These are phyloP conservation scores for Microcebus murinus DNA, from an alignment of 2,113 vertebrate species.

Conservation along the genomic window DNA sequence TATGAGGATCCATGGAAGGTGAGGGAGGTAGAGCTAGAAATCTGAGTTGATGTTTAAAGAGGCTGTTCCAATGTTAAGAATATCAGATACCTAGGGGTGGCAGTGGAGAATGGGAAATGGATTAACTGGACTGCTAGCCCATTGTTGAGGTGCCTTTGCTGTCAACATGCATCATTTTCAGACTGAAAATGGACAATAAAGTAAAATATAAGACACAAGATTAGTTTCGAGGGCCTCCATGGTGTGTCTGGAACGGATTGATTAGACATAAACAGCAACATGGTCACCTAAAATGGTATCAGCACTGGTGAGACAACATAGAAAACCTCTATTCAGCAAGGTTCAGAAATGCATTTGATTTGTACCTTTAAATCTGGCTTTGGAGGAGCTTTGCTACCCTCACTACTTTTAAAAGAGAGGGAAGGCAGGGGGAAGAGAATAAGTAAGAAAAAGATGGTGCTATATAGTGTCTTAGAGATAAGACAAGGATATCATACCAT, in stretches of 20 bases:
- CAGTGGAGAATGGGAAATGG: not conserved
- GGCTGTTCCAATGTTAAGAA: not conserved
- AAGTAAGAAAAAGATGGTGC: not conserved
- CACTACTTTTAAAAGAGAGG: not conserved
- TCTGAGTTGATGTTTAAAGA: not conserved
- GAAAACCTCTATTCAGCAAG: not conserved
- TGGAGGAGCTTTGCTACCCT: not conserved
- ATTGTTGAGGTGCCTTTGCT: not conserved
- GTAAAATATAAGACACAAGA: not conserved
- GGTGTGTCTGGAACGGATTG: not conserved
- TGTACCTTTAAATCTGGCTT: not conserved
- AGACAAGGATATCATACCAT: not conserved
- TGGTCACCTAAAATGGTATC: not conserved
- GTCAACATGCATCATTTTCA: not conserved
- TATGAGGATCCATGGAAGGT: not conserved
- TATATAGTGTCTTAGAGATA: not conserved
- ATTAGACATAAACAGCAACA: not conserved
- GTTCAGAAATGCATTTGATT: not conserved
- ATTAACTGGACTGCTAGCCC: not conserved
- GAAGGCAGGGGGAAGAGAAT: not conserved
- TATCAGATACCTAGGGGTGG: too few relatives aligned
- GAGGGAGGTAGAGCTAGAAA: not conserved
- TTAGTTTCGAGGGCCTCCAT: not conserved
- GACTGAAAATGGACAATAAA: not conserved
- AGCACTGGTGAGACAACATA: rapidly evolving